These are phyloP conservation scores for Nematolebias whitei DNA, from an alignment of 2,113 vertebrate genomes.

Conservation along the genomic window DNA sequence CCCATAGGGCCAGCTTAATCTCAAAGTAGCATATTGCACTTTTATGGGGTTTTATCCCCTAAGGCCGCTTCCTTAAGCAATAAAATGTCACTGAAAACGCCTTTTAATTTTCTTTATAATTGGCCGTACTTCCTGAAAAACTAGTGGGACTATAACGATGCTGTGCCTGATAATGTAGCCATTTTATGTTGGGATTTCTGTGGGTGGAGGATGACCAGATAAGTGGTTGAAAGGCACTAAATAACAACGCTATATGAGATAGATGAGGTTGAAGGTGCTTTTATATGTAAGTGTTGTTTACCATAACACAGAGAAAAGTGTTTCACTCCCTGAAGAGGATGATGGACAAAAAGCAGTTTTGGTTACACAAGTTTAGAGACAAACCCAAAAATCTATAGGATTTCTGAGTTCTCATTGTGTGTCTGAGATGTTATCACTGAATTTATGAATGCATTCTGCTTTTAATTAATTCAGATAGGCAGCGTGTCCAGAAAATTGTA, in stretches of 20 bases:
- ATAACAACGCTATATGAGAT: background rate
- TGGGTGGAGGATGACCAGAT: background rate
- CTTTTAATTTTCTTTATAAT: constrained; percentile 36
- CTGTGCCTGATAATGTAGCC: background rate
- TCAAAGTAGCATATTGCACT: constrained; percentile 24
- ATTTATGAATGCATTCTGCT: constrained; percentile 19
- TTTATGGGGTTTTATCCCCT: constrained; percentile 15
- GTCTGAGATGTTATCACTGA: constrained; percentile 1
- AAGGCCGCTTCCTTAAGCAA: constrained; percentile 20
- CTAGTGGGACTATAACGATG: background rate
- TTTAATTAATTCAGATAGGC: constrained; percentile 31
- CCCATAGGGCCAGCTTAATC: constrained; percentile 34
- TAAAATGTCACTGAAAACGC: constrained; percentile 19
- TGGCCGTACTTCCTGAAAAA: background rate
- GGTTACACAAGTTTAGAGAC: constrained; percentile 7
- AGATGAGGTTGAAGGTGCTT: background rate
- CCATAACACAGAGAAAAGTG: constrained; percentile 4
- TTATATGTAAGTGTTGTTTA: too few species aligned
- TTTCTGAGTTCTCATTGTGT: background rate
- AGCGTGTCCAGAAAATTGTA: background rate
- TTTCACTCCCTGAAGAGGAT: background rate
- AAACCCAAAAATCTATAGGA: constrained; percentile 6
- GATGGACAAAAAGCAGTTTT: constrained; percentile 25
- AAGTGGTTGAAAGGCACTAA: background rate
- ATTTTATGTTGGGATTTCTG: background rate